Evolutionary conservation across 2,888 invertebrate genomes (phyloP), one percentile per base, ranked within the genome.

Genomic region (Cantharis nigra): DNA sequence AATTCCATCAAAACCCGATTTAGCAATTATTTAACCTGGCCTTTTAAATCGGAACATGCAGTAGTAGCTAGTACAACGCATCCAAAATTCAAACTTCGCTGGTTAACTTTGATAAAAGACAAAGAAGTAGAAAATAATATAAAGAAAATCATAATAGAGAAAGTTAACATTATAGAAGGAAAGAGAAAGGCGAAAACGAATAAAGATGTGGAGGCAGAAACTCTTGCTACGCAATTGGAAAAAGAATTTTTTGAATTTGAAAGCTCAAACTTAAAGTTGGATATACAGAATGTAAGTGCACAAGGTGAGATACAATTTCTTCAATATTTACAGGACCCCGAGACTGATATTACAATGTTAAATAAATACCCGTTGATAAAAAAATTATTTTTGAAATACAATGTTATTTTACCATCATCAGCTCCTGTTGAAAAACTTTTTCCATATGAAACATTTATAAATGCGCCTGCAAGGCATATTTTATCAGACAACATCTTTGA

Each of bases 351-450:
- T n/a, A 23, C 67, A 9, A 74, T 75, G 26, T 49, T 80, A 30
- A 18, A 80, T 20, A 33, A 74, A 10, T 79, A 79, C 71, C 74
- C 72, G 11, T 14, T 69, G 13, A 70, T 81, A 62, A 80, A 78
- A 77, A 74, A 78, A 71, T 11, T 80, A 13, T 81, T 80, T 71
- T 26, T 81, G 10, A 79, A 81, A 78, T 80, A 77, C 71, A 81
- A 80, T 76, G 79, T 77, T 4, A 65, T 75, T 14, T 49, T 81
- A 28, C 78, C 78, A n/a, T 80, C 78, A 16, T 81, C 80, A 13
- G 81, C 81, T 10, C 78, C 81, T 13, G 79, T 78, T n/a, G 78
- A 69, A n/a, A 64, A 63, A 28, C 26, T 80, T 64, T 79, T 81
- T 77, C 74, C 80, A 0, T 79, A 71, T 75, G 76, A 73, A 14